Percentiles rank a stretch among this genome's conserved stretches.
Conservation (phyloP, 2,797 vertebrate species). For the Salmo trutta region DNA sequence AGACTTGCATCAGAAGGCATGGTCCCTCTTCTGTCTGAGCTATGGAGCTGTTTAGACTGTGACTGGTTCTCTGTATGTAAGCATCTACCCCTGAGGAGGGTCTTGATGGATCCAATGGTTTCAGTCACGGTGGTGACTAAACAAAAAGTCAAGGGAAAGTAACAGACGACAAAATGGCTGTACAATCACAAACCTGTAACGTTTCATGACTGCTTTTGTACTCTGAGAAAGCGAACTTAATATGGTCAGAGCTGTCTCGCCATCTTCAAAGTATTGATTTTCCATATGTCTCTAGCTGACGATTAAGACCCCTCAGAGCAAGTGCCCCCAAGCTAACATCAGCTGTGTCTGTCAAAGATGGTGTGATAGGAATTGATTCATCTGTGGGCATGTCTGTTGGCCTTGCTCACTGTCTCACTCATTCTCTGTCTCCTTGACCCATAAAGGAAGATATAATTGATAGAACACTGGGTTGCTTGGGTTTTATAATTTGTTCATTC, state of each 20-base stretch:
- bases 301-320: constrained; percentile 29
- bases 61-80: background rate
- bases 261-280: constrained; percentile 39
- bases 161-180: constrained; percentile 6
- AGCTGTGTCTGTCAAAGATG: constrained; percentile 36
- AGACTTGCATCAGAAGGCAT: background rate
- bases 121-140: background rate
- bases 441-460: constrained; percentile 8
- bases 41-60: background rate
- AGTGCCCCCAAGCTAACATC: constrained; percentile 22
- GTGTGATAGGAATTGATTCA: constrained; percentile 39
- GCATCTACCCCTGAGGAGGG: background rate
- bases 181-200: constrained; percentile 4
- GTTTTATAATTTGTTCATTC: background rate
- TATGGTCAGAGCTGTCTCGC: constrained; percentile 19
- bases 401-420: constrained; percentile 7
- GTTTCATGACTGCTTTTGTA: constrained; percentile 5
- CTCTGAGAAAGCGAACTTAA: constrained; percentile 29
- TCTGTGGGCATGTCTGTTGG: constrained; percentile 27
- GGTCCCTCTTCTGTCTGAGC: background rate
- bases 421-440: constrained; percentile 34
- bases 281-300: constrained; percentile 38
- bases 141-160: background rate
- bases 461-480: background rate
- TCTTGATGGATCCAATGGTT: too few species aligned